Conservation (phyloP, 2,797 vertebrate species). For the Dryobates pubescens region DNA sequence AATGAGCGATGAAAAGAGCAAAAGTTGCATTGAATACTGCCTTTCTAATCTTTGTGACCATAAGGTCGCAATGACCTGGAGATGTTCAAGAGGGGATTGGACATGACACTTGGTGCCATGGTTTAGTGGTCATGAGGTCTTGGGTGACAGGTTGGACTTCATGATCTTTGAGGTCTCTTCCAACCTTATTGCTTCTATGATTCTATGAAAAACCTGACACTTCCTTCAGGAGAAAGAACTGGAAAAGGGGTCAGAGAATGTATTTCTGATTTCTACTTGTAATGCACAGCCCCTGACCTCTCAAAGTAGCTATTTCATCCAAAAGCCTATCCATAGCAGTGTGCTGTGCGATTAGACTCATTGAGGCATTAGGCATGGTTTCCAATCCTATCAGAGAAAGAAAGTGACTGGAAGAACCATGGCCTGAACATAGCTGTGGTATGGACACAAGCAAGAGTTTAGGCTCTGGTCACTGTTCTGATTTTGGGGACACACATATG, state of each 20-base stretch:
- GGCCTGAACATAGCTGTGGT: background rate
- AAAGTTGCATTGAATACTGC: background rate
- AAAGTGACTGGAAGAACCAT: background rate
- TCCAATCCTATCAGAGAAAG: background rate
- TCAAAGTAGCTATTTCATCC: background rate
- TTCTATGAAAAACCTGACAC: background rate
- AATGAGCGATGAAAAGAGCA: background rate
- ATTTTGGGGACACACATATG: background rate
- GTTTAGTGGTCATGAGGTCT: no score
- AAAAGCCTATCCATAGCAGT: background rate
- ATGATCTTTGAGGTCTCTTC: no score
- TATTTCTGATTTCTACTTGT: background rate
- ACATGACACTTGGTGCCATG: no score
- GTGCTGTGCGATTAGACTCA: accelerated
- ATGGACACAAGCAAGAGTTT: background rate
- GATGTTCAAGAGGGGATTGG: no score
- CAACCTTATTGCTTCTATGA: no score
- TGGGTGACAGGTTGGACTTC: no score
- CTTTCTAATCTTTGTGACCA: background rate
- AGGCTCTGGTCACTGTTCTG: background rate
- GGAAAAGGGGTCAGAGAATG: background rate
- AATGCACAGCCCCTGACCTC: background rate
- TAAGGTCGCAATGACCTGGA: background rate
- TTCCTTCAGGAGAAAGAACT: background rate
- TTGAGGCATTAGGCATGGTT: accelerated